Evolutionary conservation across 2,797 vertebrate genomes (phyloP).

Genomic region (Poecilia picta): DNA sequence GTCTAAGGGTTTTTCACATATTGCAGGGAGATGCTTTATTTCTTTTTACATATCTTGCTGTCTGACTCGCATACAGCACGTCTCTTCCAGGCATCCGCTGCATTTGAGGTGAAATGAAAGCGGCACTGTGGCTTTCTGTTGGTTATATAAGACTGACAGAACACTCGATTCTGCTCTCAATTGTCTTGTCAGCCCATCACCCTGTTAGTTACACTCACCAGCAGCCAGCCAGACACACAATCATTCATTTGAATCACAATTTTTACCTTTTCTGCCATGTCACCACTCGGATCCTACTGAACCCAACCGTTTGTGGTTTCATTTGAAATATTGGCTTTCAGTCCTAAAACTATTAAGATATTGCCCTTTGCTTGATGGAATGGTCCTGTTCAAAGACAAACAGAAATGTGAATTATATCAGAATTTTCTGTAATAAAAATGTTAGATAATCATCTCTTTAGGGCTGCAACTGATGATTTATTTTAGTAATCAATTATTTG

Average conservation of each 20-base stretch:
- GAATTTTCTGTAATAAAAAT: background rate
- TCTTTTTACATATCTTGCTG: background rate
- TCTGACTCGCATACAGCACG: conserved; percentile 4
- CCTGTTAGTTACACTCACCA: conserved; percentile 7
- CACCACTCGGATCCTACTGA: background rate
- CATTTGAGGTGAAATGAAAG: conserved; percentile 19
- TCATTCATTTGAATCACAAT: background rate
- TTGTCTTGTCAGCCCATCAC: background rate
- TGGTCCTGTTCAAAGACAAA: background rate
- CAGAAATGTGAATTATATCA: background rate
- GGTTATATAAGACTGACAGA: conserved; percentile 28
- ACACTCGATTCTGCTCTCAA: conserved; percentile 5
- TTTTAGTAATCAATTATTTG: too few species aligned
- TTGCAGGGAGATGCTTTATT: background rate
- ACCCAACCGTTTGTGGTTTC: background rate
- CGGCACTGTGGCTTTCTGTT: background rate
- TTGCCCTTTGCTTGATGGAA: background rate
- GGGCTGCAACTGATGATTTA: too few species aligned
- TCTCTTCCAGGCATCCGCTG: background rate
- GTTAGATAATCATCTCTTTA: background rate
- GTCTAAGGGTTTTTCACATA: too few species aligned
- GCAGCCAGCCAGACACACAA: background rate
- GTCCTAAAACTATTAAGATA: background rate
- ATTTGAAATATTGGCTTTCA: conserved; percentile 2
- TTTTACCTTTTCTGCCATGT: background rate